Base-by-base conservation (phyloP, 2,888 invertebrate species). In the Pristionchus mayeri region DNA sequence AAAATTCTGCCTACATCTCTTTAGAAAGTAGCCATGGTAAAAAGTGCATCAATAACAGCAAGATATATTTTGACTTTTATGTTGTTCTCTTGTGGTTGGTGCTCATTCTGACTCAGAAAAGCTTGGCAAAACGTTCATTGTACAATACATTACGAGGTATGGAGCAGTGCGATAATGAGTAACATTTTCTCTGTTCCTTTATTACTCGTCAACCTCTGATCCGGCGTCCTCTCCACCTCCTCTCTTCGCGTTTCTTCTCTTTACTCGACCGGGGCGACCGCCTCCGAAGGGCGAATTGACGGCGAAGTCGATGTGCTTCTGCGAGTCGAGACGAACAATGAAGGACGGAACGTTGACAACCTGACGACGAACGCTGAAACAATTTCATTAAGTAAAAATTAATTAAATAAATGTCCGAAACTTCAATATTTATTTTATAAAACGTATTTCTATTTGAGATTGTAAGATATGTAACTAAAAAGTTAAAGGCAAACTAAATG, bases 191-290 rank as follows among this genome's bases (percentile, higher is more conserved):
- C n/a, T n/a, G n/a, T n/a, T n/a, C n/a, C n/a, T n/a, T n/a, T n/a
- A n/a, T n/a, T n/a, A 85, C 79, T 89, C 88, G 52, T 91, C 89
- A 44, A 88, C 90, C 52, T 88, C 89, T 16, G 84, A 86, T 48
- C 85, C 96, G 90, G 95, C 96, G 60, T 92, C 94, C 85, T 95
- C 95, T 93, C 95, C 96, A 86, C 96, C 96, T 48, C 93, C 95
- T 95, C 98, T 98, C 94, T 96, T 95, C 94, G 96, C 94, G 95
- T 98, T 99, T 96, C 97, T 98, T 96, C 98, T 96, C 98, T 98
- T 99, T 92, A 98, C 99, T 94, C 98, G 98, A 84, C 99, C 99
- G 87, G 98, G 96, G 86, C 98, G 95, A 93, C 98, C 99, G 94
- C 98, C 98, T 93, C 98, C 98, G 95, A 98, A 98, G 90, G 99